Percentiles rank a stretch among this genome's conserved stretches.
Conservation (phyloP, 2,113 vertebrate species). For the Motacilla alba region DNA sequence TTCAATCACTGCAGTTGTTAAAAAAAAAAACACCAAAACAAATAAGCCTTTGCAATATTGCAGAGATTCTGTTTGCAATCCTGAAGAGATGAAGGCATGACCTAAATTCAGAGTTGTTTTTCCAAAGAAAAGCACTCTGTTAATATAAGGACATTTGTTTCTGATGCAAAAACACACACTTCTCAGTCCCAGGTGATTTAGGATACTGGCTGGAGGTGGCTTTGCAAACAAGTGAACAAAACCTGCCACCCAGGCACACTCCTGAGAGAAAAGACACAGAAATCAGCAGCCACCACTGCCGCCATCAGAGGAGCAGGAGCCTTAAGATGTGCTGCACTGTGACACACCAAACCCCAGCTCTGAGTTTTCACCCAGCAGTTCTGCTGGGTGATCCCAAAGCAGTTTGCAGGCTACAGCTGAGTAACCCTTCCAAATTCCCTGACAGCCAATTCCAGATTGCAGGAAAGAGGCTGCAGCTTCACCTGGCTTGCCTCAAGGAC, state of each 20-base stretch:
- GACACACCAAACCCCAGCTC: not conserved
- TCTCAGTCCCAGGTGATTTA: not conserved
- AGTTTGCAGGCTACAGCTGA: not conserved
- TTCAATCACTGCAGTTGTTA: not conserved
- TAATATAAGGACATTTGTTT: not conserved
- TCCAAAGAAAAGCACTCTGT: not conserved
- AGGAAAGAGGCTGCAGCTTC: not conserved
- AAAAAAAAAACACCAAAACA: not conserved
- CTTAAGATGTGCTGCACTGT: not conserved
- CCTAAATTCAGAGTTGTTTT: not conserved
- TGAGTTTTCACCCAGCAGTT: not conserved
- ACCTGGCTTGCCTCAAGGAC: not conserved
- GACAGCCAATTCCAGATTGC: not conserved
- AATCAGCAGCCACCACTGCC: not conserved
- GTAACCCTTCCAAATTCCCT: not conserved
- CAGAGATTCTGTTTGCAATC: not conserved
- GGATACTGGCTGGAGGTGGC: not conserved
- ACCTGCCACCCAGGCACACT: not conserved
- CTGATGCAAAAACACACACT: not conserved
- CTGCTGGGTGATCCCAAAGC: not conserved
- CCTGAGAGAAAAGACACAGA: not conserved
- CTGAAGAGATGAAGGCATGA: not conserved
- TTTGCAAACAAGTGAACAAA: not conserved
- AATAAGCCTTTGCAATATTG: not conserved
- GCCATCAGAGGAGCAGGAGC: not conserved